Base-by-base conservation (phyloP, 2,888 invertebrate species). In the Cataglyphis cursor region DNA sequence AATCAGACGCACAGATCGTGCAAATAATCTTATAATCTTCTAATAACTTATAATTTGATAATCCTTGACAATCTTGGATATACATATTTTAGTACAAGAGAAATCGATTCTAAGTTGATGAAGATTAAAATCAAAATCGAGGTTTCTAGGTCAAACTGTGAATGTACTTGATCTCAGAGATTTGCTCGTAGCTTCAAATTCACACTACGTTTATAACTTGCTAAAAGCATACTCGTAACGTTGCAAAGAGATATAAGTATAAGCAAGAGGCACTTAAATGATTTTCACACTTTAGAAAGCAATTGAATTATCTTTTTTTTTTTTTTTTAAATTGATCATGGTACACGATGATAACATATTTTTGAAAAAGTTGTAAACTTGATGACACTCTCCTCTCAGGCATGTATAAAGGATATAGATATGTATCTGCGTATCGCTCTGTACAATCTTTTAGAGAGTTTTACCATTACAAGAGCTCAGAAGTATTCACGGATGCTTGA, bases 141-240 rank as follows among this genome's bases (percentile, higher is more conserved):
- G 31, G 5, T 44, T 74, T 61, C n/a, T 28, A n/a, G 41, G 44
- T 74, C 44, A 31, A 15, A 4, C 9, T 38, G 62, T 41, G n/a
- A 59, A 41, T 15, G 18, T 41, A 73, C 24, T 21, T 28, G n/a
- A 72, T 21, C 35, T 57, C 6, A 38, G 18, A 72, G 24, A 73
- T 73, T 73, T n/a, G 41, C 38, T 73, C 73, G 24, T 41, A 73
- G n/a, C 62, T 61, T n/a, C 9, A 61, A 73, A 73, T 73, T 73
- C 62, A 73, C 73, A 61, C 74, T 28, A 62, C 74, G 44, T 74
- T 74, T 74, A 73, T 74, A 62, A 74, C 64, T 31, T 31, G 74
- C 74, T 73, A 74, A 74, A 74, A 74, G 64, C 74, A 35, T 18
- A 31, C 44, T 73, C 61, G 41, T 41, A 72, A 15, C 28, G 18